A percentile compares a stretch with the other conserved stretches of the same genome.
phyloP scores from a whole-genome alignment of 2,797 vertebrate species.

The Xiphorhynchus erythropygius region DNA sequence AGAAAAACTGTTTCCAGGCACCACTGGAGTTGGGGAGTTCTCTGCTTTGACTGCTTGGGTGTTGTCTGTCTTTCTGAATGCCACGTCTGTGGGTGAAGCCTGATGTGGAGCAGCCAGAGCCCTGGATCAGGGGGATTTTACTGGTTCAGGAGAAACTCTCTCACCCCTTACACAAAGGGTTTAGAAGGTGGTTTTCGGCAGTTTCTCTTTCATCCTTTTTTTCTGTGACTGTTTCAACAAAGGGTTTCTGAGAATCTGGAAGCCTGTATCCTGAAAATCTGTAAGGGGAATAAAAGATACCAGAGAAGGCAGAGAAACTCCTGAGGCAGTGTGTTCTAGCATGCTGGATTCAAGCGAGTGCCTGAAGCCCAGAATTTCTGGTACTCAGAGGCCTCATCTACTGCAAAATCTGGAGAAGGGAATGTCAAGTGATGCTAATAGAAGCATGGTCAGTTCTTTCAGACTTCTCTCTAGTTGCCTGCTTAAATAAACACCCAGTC shows the following conservation, averaged over 20 bases:
- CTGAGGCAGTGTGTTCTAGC: not conserved
- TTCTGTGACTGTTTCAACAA: not conserved
- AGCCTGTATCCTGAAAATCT: not conserved
- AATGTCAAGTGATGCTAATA: not conserved
- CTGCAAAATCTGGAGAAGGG: not conserved
- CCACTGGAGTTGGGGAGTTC: not conserved
- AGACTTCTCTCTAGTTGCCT: not conserved
- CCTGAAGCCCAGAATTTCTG: not conserved
- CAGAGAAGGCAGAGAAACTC: not conserved
- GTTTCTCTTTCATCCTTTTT: not conserved
- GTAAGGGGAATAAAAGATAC: not conserved
- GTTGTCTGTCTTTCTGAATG: not conserved
- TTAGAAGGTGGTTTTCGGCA: not conserved
- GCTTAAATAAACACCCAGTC: slow-evolving; percentile 1
- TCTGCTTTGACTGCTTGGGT: not conserved
- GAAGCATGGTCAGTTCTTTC: not conserved
- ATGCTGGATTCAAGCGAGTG: not conserved
- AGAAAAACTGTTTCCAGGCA: not conserved
- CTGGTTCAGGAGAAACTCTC: not conserved
- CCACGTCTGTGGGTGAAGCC: not conserved
- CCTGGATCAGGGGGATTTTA: not conserved
- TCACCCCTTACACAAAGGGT: not conserved
- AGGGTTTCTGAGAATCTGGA: not conserved
- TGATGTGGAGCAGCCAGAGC: not conserved
- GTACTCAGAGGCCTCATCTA: not conserved